Conservation (phyloP, 1,140 invertebrate genomes). For the Chironomus striatipennis region DNA sequence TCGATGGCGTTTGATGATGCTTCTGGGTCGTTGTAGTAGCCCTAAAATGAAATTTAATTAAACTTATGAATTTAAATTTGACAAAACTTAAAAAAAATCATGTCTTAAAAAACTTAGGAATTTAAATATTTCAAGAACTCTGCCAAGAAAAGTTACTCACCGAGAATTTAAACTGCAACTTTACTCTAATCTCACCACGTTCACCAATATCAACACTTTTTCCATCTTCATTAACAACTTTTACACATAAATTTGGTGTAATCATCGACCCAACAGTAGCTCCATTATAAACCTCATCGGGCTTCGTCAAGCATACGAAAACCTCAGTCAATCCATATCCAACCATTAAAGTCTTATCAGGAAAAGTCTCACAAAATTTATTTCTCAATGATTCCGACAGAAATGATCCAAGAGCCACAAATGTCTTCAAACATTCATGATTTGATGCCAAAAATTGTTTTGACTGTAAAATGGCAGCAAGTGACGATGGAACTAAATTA, state of each 20-base stretch:
- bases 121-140: no score
- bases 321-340: background rate
- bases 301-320: background rate
- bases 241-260: background rate
- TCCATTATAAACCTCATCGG: background rate
- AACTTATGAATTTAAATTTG: background rate
- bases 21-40: conserved; percentile 20
- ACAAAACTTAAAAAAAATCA: no score
- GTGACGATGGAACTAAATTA: background rate
- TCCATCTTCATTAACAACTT: conserved; percentile 19
- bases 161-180: background rate
- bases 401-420: background rate
- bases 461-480: background rate
- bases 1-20: conserved; percentile 34
- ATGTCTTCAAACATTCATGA: background rate
- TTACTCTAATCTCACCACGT: conserved; percentile 21
- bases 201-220: background rate
- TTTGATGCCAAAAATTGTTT: background rate
- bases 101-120: no score
- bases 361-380: background rate
- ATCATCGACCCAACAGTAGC: conserved; percentile 9
- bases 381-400: background rate
- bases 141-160: background rate
- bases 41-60: background rate
- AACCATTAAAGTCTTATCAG: background rate